Evolutionary conservation across 64 coral and sea anemone genomes (phyloP).

Genomic region (Montipora capricornis): DNA sequence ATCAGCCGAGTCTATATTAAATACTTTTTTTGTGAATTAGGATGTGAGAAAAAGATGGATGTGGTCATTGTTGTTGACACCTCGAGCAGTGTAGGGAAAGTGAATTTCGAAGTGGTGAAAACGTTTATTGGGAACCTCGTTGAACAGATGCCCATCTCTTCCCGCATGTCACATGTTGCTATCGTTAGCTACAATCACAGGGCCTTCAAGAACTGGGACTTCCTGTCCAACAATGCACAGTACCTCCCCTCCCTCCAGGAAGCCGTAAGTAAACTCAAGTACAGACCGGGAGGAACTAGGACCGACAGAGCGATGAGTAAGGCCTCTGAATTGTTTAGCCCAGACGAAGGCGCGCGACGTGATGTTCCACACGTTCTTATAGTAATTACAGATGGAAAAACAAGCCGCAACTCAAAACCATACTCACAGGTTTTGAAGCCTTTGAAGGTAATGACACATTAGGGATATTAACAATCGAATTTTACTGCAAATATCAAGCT

Average conservation of each 20-base stretch:
- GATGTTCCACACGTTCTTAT: slow-evolving; percentile 10
- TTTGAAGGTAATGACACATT: slow-evolving; percentile 8
- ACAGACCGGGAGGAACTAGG: slow-evolving; percentile 50
- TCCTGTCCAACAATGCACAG: not conserved
- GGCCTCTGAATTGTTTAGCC: not conserved
- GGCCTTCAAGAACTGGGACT: slow-evolving; percentile 23
- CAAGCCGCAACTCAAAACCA: not conserved
- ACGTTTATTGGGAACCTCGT: not conserved
- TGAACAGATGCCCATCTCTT: not conserved
- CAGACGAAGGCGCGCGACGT: not conserved
- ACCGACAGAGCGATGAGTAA: slow-evolving; percentile 18
- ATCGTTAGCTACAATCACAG: slow-evolving; percentile 44
- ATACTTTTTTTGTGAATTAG: not conserved
- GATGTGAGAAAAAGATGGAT: slow-evolving; percentile 47
- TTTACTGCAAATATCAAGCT: too few species aligned
- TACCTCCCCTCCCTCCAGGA: not conserved
- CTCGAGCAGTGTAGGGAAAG: slow-evolving; percentile 12
- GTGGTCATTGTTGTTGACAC: slow-evolving; percentile 54
- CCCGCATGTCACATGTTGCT: slow-evolving; percentile 25
- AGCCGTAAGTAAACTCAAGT: not conserved
- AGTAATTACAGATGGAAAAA: slow-evolving; percentile 64
- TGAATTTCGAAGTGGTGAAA: slow-evolving; percentile 36
- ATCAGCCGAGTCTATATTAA: not conserved
- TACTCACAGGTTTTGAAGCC: not conserved
- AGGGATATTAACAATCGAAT: too few species aligned